phyloP scores from a whole-genome alignment of 2,113 vertebrate genomes.

The Calonectris borealis region DNA sequence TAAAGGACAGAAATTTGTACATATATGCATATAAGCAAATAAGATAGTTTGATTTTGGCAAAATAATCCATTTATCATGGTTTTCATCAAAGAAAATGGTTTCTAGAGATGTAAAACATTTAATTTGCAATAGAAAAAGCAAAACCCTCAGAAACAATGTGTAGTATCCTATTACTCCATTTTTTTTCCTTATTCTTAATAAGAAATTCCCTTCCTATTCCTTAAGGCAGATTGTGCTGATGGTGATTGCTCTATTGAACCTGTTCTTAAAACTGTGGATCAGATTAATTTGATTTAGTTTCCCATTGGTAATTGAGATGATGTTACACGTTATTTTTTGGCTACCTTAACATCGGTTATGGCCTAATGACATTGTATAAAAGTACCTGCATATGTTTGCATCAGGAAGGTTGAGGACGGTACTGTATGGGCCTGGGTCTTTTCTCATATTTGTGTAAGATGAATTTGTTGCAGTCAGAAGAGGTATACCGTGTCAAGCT shows the following conservation, averaged over 20 bases:
- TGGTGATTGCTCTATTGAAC: not conserved
- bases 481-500: not conserved
- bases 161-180: not conserved
- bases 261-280: not conserved
- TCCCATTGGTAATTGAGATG: not conserved
- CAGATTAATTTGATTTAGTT: not conserved
- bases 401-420: not conserved
- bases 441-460: not conserved
- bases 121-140: not conserved
- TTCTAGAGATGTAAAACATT: not conserved
- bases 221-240: not conserved
- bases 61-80: not conserved
- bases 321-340: not conserved
- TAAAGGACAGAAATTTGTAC: not conserved
- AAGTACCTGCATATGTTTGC: not conserved
- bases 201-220: not conserved
- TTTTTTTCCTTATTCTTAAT: slow-evolving; percentile 2
- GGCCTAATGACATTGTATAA: not conserved
- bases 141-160: not conserved
- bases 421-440: not conserved
- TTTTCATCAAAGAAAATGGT: not conserved
- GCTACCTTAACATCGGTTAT: not conserved
- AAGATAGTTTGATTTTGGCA: not conserved
- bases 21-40: not conserved
- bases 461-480: not conserved